Evolutionary conservation across 2,888 invertebrate genomes (phyloP).

Genomic region (Antitype chi): DNA sequence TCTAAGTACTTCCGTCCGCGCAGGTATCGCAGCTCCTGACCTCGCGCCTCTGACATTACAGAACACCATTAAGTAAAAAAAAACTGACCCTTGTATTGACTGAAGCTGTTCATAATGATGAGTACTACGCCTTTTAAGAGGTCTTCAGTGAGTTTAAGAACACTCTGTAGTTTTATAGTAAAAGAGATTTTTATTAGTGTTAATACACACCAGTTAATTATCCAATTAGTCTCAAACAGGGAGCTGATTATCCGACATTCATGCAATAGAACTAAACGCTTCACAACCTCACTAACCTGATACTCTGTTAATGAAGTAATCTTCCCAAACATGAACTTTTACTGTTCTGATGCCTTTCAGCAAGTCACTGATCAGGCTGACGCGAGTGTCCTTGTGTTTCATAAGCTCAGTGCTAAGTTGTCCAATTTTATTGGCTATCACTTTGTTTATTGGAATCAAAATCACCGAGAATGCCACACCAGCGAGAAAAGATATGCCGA

Average conservation of each 20-base stretch:
- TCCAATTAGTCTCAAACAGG: neutral
- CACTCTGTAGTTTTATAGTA: neutral
- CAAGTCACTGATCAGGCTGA: constrained; percentile 96
- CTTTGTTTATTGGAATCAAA: constrained; percentile 97
- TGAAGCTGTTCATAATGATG: neutral
- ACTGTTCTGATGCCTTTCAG: constrained; percentile 96
- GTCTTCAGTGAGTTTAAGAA: neutral
- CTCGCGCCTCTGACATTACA: constrained; percentile 90
- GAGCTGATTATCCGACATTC: neutral
- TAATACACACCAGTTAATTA: neutral
- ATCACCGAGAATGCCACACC: constrained; percentile 96
- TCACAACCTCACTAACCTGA: constrained; percentile 86
- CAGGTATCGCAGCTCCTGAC: constrained; percentile 94
- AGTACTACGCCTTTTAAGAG: too few species aligned
- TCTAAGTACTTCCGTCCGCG: constrained; percentile 98
- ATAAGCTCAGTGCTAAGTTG: constrained; percentile 96
- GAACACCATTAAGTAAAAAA: neutral
- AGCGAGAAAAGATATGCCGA: constrained; percentile 97
- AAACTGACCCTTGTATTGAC: neutral
- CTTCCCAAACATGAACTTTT: constrained; percentile 98
- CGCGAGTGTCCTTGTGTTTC: constrained; percentile 97
- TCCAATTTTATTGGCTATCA: constrained; percentile 97
- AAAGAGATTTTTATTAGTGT: neutral
- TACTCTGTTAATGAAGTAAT: constrained; percentile 94
- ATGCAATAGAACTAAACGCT: neutral